Evolutionary conservation across 2,113 vertebrate genomes (phyloP).

Genomic region (Mandrillus leucophaeus): DNA sequence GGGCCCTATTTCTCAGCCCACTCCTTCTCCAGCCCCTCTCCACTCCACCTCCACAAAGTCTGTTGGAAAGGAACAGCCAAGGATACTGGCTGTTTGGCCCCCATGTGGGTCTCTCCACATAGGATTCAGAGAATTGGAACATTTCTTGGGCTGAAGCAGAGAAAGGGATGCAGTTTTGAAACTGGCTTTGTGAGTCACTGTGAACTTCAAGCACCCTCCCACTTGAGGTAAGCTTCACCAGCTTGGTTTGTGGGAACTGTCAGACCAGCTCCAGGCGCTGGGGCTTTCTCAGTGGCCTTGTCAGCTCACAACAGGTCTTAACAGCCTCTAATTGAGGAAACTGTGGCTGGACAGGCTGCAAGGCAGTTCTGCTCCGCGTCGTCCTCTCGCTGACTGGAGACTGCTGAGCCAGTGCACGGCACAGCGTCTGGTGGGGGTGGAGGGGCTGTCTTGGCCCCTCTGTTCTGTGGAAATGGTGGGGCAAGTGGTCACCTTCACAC

Average conservation of each 20-base stretch:
- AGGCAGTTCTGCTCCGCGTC: neutral
- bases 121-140: neutral
- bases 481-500: neutral
- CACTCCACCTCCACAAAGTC: neutral
- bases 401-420: neutral
- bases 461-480: constrained; percentile 26
- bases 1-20: neutral
- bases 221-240: neutral
- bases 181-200: constrained; percentile 34
- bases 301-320: neutral
- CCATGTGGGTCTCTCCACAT: neutral
- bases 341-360: constrained; percentile 35
- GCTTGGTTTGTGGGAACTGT: neutral
- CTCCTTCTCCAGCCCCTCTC: neutral
- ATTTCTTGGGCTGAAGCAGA: neutral
- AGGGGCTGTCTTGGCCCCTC: neutral
- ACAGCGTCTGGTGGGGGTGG: neutral
- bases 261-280: neutral
- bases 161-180: neutral
- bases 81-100: neutral
- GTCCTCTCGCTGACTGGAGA: neutral
- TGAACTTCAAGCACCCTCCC: constrained; percentile 3
- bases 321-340: constrained; percentile 65
- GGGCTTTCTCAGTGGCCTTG: constrained; percentile 27
- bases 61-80: neutral